phyloP scores from a whole-genome alignment of 2,888 invertebrate species.

The Koerneria pararmatus region DNA sequence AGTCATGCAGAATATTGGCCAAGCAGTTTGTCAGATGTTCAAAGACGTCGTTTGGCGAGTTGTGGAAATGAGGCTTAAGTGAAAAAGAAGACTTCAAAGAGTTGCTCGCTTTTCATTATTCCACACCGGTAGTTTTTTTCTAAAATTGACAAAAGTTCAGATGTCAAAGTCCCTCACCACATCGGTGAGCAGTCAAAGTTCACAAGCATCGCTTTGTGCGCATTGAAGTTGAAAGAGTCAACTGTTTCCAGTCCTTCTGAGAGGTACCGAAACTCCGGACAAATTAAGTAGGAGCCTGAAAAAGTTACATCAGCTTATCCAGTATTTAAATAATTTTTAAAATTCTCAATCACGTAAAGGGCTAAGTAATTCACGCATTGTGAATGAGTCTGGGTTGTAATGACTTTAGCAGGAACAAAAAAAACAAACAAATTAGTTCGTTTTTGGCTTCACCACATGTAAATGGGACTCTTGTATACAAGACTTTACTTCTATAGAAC shows the following conservation, averaged over 20 bases:
- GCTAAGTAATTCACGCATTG: neutral
- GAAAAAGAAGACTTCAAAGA: too few relatives aligned
- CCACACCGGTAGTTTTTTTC: too few relatives aligned
- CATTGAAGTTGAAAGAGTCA: constrained; percentile 94
- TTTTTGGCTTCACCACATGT: too few relatives aligned
- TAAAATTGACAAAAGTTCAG: too few relatives aligned
- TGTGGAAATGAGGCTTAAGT: too few relatives aligned
- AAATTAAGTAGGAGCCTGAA: constrained; percentile 65
- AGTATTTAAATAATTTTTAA: neutral
- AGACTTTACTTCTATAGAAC: neutral
- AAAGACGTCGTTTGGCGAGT: too few relatives aligned
- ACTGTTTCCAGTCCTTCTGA: constrained; percentile 83
- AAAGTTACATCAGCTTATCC: neutral
- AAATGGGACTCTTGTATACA: neutral
- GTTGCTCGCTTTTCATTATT: too few relatives aligned
- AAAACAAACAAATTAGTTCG: neutral
- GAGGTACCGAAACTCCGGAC: constrained; percentile 89
- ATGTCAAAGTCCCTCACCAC: constrained; percentile 82
- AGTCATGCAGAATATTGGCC: too few relatives aligned
- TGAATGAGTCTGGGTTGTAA: neutral
- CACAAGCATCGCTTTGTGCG: constrained; percentile 97
- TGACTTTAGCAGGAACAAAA: neutral
- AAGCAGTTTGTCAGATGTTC: too few relatives aligned
- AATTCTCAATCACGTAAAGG: neutral
- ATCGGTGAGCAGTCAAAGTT: constrained; percentile 98